Percentiles rank a stretch among this genome's conserved stretches.
Conservation (phyloP, 1,140 invertebrate species). For the Oscheius sp. region DNA sequence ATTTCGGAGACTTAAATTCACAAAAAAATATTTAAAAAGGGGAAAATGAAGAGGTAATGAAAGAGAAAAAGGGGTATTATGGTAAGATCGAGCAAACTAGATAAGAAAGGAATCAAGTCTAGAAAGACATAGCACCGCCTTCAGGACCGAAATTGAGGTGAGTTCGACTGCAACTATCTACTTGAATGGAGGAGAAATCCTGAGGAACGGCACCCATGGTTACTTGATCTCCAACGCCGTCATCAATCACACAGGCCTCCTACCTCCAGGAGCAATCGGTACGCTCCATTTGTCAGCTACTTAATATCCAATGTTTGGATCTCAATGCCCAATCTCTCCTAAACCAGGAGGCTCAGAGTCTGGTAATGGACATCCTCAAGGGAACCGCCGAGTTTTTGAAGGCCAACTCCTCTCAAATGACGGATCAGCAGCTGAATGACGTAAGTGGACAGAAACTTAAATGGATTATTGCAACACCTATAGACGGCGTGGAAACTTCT, state of each 20-base stretch:
- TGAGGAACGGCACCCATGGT: slow-evolving; percentile 26
- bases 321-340: slow-evolving; percentile 21
- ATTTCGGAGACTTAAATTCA: no score
- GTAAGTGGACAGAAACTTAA: no score
- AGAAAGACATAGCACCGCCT: not conserved
- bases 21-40: no score
- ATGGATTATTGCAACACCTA: no score
- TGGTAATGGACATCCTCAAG: slow-evolving; percentile 8
- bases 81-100: not conserved
- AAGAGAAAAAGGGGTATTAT: no score
- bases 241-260: not conserved
- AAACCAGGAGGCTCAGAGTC: slow-evolving; percentile 25
- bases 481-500: slow-evolving; percentile 14
- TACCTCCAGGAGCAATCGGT: not conserved
- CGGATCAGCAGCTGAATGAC: slow-evolving; percentile 11
- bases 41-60: no score
- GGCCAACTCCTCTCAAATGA: slow-evolving; percentile 19
- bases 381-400: slow-evolving; percentile 16
- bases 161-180: slow-evolving; percentile 2
- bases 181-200: slow-evolving; percentile 17
- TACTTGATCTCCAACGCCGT: slow-evolving; percentile 16
- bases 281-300: not conserved
- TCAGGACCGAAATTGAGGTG: slow-evolving; percentile 19
- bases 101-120: not conserved
- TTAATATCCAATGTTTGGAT: not conserved